Percentiles rank a stretch among this genome's conserved stretches.
Evolutionary conservation across 2,888 invertebrate species (phyloP).

Genomic region (Trissolcus brochymenae): DNA sequence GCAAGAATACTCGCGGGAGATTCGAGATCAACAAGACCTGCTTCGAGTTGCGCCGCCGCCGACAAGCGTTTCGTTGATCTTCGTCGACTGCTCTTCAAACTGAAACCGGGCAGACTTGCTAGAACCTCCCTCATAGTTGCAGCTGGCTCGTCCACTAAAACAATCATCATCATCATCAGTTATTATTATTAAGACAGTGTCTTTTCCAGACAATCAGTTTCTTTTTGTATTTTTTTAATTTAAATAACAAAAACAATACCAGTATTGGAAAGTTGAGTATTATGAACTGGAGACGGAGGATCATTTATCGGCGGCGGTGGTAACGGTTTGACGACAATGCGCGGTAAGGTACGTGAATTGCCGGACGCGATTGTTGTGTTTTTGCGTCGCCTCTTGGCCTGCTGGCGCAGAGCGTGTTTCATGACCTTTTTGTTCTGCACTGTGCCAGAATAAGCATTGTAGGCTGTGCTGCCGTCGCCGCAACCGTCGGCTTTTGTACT

Average conservation of each 20-base stretch:
- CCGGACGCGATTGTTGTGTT: constrained; percentile 84
- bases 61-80: constrained; percentile 90
- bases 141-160: constrained; percentile 77
- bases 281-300: constrained; percentile 65
- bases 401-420: constrained; percentile 86
- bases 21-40: constrained; percentile 95
- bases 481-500: constrained; percentile 68
- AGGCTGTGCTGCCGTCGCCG: constrained; percentile 70
- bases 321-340: constrained; percentile 89
- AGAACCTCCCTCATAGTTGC: constrained; percentile 92
- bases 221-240: too few relatives aligned
- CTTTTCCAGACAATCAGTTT: too few relatives aligned
- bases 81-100: constrained; percentile 85
- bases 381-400: constrained; percentile 87
- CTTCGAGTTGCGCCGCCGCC: constrained; percentile 93
- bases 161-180: too few relatives aligned
- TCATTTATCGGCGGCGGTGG: constrained; percentile 81
- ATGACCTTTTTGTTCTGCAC: constrained; percentile 82
- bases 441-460: constrained; percentile 72
- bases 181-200: too few relatives aligned
- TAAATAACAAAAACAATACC: constrained; percentile 63
- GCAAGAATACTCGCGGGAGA: constrained; percentile 97
- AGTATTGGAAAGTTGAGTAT: constrained; percentile 67
- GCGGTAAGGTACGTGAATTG: constrained; percentile 82
- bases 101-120: constrained; percentile 93